These are phyloP conservation scores for Telmatochromis sp. DNA, from an alignment of 2,113 vertebrate species.

Conservation along the genomic window DNA sequence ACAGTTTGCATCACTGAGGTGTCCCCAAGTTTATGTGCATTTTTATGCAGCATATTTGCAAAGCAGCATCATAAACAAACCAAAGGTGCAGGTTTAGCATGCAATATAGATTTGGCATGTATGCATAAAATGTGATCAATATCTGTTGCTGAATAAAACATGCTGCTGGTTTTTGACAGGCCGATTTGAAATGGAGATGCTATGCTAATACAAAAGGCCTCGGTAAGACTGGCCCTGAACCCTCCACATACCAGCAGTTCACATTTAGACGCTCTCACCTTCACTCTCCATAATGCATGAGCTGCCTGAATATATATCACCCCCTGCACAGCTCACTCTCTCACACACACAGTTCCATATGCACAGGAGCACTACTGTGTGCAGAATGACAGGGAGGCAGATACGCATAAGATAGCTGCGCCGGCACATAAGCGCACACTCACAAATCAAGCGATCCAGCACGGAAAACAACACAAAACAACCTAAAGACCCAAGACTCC, in stretches of 20 bases:
- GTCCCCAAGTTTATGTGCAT: slow-evolving; percentile 14
- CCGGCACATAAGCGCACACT: not conserved
- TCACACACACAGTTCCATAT: not conserved
- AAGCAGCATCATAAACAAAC: slow-evolving; percentile 21
- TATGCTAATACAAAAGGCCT: slow-evolving; percentile 61
- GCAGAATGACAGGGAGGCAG: not conserved
- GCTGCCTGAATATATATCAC: slow-evolving; percentile 57
- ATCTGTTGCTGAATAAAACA: slow-evolving; percentile 67
- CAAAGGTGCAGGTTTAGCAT: slow-evolving; percentile 28
- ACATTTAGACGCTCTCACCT: slow-evolving; percentile 62
- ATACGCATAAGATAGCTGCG: not conserved
- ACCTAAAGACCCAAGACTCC: not conserved
- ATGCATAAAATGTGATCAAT: slow-evolving; percentile 67
- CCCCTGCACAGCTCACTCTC: slow-evolving; percentile 11
- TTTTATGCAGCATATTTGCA: slow-evolving; percentile 1
- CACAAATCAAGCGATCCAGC: not conserved
- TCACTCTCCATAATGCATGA: slow-evolving; percentile 69
- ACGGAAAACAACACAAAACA: not conserved
- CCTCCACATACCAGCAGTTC: slow-evolving; percentile 58
- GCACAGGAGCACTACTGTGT: not conserved
- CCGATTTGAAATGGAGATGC: slow-evolving; percentile 68
- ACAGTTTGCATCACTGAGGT: slow-evolving; percentile 3
- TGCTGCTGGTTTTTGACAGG: slow-evolving; percentile 50
- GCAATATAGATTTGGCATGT: slow-evolving; percentile 50
- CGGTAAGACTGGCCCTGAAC: slow-evolving; percentile 60